Evolutionary conservation across 2,113 vertebrate species (phyloP), one percentile per base, ranked within the genome.

Genomic region (Petroica traversi): DNA sequence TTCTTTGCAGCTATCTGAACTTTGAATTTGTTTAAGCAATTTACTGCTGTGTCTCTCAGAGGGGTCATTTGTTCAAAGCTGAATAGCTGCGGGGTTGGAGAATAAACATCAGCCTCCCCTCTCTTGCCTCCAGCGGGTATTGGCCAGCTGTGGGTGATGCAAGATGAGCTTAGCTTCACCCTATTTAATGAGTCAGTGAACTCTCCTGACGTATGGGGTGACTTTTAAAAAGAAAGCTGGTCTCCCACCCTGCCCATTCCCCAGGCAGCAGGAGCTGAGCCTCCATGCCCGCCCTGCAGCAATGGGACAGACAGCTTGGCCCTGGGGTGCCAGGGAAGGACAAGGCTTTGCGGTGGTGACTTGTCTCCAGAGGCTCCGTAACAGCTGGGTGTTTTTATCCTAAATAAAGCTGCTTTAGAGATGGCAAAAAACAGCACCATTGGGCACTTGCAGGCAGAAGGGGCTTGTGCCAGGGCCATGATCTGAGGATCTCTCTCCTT

Each of bases 21-120:
- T 93, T 95, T 94, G 95, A 72, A 57, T 72, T 96, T 66, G 77
- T 66, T 96, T 95, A 85, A 92, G 92, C 49, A 78, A 82, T 92
- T 94, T 84, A 75, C 24, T 45, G 73, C 68, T 1, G 0, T 25
- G 51, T 57, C 1, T 24, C 69, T 88, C 9, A 2, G 59, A 66
- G 29, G 48, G 84, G 72, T 89, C 75, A 55, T 55, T 89, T 85
- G 54, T 69, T 68, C 38, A 38, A 69, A 71, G 16, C 45, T 45
- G 52, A 85, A 71, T 25, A 88, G 46, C 68, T 6, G 8, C 0
- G 1, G 51, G 64, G 55, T 23, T 7, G 7, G 57, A 51, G 57
- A 69, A 69, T 14, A 62, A 64, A 48, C 9, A 2, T 34, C 2
- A 12, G 19, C 52, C 69, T 78, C 78, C 36, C 85, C 5, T 19